A percentile compares a stretch with the other conserved stretches of the same genome.
Evolutionary conservation across 2,888 invertebrate species (phyloP).

Genomic region (Heliconius hortense): DNA sequence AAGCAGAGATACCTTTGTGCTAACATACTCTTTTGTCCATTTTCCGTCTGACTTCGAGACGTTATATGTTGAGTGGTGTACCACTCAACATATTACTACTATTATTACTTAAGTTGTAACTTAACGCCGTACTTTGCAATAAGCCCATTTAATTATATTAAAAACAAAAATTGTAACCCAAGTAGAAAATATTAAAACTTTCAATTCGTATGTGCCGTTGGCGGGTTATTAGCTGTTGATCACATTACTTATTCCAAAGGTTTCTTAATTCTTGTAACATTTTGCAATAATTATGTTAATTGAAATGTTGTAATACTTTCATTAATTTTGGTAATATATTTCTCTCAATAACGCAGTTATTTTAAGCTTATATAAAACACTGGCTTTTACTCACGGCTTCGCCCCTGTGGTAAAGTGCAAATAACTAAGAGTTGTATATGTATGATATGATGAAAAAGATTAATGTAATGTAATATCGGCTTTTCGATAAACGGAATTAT

Average conservation of each 20-base stretch:
- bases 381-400: no score
- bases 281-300: slow-evolving; percentile 9
- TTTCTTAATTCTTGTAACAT: neutral
- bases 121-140: neutral
- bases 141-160: no score
- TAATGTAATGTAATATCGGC: no score
- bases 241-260: neutral
- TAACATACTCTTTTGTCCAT: neutral
- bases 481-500: no score
- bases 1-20: neutral
- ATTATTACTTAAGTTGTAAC: no score
- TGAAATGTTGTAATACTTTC: neutral
- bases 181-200: no score
- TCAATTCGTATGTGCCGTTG: no score
- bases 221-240: neutral
- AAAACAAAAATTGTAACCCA: no score
- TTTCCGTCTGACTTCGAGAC: neutral
- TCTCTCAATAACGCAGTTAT: neutral
- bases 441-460: no score
- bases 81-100: no score
- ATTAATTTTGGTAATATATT: neutral
- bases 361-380: neutral
- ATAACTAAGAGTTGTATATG: no score
- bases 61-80: neutral
- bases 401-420: no score